These are phyloP conservation scores for Serranus cabrilla DNA, from an alignment of 2,797 vertebrate genomes.

Conservation along the genomic window DNA sequence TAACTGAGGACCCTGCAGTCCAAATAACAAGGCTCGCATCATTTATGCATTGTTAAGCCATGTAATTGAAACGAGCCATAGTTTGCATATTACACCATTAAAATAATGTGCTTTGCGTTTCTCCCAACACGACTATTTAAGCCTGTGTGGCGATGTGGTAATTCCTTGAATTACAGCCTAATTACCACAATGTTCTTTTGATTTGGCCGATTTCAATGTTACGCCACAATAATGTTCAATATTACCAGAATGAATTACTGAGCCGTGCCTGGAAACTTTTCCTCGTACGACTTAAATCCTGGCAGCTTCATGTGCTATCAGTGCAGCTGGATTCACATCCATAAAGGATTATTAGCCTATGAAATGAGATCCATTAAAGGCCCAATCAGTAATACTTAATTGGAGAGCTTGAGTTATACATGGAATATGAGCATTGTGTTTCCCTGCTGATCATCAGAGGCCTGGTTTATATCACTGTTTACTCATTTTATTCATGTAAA, in stretches of 20 bases:
- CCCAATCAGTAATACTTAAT: constrained; percentile 76
- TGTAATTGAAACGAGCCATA: constrained; percentile 99
- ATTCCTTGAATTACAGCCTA: constrained; percentile 99
- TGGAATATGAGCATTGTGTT: constrained; percentile 53
- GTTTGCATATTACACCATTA: constrained; percentile 99
- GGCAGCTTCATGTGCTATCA: constrained; percentile 59
- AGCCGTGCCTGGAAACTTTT: constrained; percentile 84
- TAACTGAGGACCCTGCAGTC: constrained; percentile 91
- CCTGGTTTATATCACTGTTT: constrained; percentile 44
- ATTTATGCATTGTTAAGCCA: constrained; percentile 99
- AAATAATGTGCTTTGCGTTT: constrained; percentile 99
- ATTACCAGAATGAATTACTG: constrained; percentile 85
- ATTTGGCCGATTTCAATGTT: constrained; percentile 98
- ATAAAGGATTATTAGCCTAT: constrained; percentile 78
- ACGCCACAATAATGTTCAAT: constrained; percentile 87
- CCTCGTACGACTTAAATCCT: constrained; percentile 76
- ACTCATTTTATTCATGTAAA: constrained; percentile 40
- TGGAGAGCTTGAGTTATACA: constrained; percentile 63
- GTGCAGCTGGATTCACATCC: constrained; percentile 74
- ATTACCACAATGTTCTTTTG: constrained; percentile 99
- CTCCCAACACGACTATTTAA: constrained; percentile 98
- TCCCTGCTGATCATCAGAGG: constrained; percentile 49
- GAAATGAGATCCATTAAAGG: constrained; percentile 78
- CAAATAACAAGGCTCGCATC: constrained; percentile 98
- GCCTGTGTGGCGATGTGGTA: constrained; percentile 95